These are phyloP conservation scores for Falco cherrug DNA, from an alignment of 2,797 vertebrate genomes.

Conservation along the genomic window DNA sequence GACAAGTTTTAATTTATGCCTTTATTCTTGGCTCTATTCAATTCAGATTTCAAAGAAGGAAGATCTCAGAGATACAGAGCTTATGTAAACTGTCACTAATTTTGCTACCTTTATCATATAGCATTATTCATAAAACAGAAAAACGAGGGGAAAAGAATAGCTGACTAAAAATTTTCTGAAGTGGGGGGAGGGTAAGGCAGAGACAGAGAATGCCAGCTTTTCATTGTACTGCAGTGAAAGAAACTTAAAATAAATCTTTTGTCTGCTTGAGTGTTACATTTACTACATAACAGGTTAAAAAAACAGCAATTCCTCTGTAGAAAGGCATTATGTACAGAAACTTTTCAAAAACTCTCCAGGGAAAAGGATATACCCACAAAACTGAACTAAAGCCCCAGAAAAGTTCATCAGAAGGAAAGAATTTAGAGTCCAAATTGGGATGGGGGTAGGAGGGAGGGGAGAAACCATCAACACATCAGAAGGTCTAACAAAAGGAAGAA, in stretches of 20 bases:
- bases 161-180: neutral
- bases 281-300: neutral
- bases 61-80: neutral
- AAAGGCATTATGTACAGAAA: neutral
- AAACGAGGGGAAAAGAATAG: neutral
- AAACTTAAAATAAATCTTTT: neutral
- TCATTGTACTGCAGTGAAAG: neutral
- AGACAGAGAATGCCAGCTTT: neutral
- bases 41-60: constrained; percentile 4
- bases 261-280: neutral
- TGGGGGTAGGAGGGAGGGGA: neutral
- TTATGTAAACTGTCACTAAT: constrained; percentile 22
- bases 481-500: neutral
- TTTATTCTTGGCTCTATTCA: constrained; percentile 20
- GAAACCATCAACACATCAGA: neutral
- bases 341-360: neutral
- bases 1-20: neutral
- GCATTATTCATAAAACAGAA: constrained; percentile 1
- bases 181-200: neutral
- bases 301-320: neutral
- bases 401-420: neutral
- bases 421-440: neutral
- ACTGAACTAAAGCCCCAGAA: neutral
- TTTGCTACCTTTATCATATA: neutral
- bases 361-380: neutral